Conservation (phyloP, 2,113 vertebrate genomes). For the Kryptolebias marmoratus region DNA sequence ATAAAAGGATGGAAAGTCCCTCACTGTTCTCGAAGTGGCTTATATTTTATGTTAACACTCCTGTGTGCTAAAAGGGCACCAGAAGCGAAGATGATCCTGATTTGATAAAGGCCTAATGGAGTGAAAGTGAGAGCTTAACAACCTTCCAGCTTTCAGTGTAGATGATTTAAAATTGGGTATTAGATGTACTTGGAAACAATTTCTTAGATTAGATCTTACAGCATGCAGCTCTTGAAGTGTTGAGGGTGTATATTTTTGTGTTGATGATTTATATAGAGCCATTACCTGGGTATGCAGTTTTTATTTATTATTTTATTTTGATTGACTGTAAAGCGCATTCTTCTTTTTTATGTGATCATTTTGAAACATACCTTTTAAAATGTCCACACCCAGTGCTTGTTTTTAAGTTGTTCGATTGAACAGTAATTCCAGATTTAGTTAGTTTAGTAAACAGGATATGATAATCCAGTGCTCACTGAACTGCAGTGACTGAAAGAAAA, state of each 20-base stretch:
- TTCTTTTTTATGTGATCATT: too few species aligned
- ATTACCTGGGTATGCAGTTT: not conserved
- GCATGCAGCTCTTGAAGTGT: conserved; percentile 9
- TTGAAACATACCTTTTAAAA: too few species aligned
- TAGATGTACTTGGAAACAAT: conserved; percentile 17
- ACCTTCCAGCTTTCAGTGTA: conserved; percentile 45
- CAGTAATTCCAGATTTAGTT: too few species aligned
- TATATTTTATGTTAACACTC: conserved; percentile 31
- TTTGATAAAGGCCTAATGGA: conserved; percentile 64
- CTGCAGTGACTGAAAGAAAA: too few species aligned
- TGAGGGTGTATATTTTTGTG: not conserved
- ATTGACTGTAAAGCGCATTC: too few species aligned
- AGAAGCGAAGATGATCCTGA: conserved; percentile 47
- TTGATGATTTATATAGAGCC: not conserved
- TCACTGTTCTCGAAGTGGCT: conserved; percentile 19
- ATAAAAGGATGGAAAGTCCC: conserved; percentile 20
- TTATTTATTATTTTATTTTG: too few species aligned
- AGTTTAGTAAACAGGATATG: too few species aligned
- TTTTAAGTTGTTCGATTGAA: too few species aligned
- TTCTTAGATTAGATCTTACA: conserved; percentile 29
- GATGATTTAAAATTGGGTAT: conserved; percentile 44
- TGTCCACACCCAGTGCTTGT: too few species aligned
- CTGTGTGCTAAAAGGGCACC: conserved; percentile 15
- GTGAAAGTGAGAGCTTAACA: conserved; percentile 55
- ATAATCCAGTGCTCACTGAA: too few species aligned